phyloP scores from a whole-genome alignment of 2,113 vertebrate species.

The Ahaetulla prasina region DNA sequence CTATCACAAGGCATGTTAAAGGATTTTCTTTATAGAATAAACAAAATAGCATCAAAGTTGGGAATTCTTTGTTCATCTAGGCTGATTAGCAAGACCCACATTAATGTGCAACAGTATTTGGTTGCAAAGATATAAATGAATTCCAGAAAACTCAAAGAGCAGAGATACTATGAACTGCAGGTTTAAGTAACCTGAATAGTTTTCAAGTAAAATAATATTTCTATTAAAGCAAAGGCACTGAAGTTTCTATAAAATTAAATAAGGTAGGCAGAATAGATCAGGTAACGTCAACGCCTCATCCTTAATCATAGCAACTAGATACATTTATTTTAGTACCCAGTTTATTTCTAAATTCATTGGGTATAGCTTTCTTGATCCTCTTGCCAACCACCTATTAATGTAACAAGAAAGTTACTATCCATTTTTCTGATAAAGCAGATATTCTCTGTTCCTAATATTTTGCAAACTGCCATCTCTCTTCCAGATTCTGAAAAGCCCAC shows the following conservation, averaged over 20 bases:
- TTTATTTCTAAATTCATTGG: background rate
- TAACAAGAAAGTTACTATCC: background rate
- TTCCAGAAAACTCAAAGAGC: background rate
- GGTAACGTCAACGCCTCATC: background rate
- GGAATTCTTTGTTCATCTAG: background rate
- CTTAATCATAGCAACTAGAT: background rate
- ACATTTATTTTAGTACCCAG: background rate
- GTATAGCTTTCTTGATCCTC: background rate
- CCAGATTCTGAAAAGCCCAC: background rate
- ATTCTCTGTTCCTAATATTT: background rate
- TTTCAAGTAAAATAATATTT: background rate
- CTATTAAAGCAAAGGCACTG: background rate
- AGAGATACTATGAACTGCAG: background rate
- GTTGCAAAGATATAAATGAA: background rate
- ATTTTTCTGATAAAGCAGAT: background rate
- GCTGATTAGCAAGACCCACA: background rate
- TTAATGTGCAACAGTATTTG: background rate
- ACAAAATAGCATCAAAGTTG: background rate
- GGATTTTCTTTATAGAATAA: background rate
- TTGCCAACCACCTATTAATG: background rate
- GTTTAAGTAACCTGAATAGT: background rate
- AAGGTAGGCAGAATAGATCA: background rate
- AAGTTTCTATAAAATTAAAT: background rate
- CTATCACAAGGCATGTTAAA: background rate
- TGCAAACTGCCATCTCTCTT: background rate